Base-by-base conservation (phyloP, 2,113 vertebrate species). In the Ibidorhyncha struthersii region DNA sequence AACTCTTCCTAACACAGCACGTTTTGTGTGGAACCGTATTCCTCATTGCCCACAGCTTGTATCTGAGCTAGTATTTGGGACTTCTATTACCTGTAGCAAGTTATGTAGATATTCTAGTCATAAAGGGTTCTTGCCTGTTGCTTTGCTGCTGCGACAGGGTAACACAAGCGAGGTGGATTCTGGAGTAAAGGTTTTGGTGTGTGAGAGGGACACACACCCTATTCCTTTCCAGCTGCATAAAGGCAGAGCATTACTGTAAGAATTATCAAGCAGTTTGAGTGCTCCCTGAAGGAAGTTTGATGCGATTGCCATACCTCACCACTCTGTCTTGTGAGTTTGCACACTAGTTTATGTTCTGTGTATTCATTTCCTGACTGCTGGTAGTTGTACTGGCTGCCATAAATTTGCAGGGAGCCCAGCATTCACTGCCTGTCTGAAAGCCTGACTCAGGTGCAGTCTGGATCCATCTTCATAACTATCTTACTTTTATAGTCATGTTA, bases 1-100 rank as follows among this genome's bases (percentile, higher is more conserved):
- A 80, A 19, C 59, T 38, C 25, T 21, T 47, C 32, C 29, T 47
- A 25, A 32, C 18, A 10, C n/a, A 70, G 17, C 17, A 18, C 1
- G 6, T 59, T n/a, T 36, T 14, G 2, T 29, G 15, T 50, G 52
- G 43, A 79, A 34, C 19, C 16, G 16, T 32, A 43, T 65, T 84
- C 7, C 9, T 14, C 14, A 3, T 6, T 23, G 49, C 16, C 16
- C 4, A 1, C 0, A 3, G 32, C 38, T 50, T 62, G 32, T 72
- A 34, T 30, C 45, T 69, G n/a, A 66, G 81, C 21, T 47, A 22
- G 7, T 61, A 10, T 49, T 4, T 49, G 52, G 27, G 53, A 23
- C 23, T 69, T n/a, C 47, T 43, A 0, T 38, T 69, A 10, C 29
- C 25, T 74, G 29, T 30, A 71, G n/a, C 32, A 50, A 66, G 21